Evolutionary conservation across 2,888 invertebrate species (phyloP).

Genomic region (Melikaiella ostensackeni): DNA sequence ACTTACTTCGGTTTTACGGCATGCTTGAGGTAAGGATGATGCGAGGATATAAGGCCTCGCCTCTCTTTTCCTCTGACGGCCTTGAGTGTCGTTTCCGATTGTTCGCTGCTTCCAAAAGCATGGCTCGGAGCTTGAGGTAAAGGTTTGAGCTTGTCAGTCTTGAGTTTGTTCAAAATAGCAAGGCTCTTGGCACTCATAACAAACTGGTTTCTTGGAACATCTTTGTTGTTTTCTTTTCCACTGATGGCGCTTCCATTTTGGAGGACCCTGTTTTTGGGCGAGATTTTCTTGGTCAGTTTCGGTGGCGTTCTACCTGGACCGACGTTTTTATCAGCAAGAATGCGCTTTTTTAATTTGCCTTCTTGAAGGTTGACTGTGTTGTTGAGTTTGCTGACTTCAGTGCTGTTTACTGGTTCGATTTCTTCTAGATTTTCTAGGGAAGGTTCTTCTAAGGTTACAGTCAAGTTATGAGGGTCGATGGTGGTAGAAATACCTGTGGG

Average conservation of each 20-base stretch:
- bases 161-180: constrained; percentile 72
- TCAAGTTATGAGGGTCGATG: constrained; percentile 50
- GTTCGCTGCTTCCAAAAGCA: constrained; percentile 28
- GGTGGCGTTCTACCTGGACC: constrained; percentile 58
- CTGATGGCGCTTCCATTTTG: constrained; percentile 41
- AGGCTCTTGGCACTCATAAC: constrained; percentile 72
- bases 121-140: constrained; percentile 48
- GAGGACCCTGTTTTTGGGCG: constrained; percentile 50
- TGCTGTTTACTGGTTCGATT: background rate
- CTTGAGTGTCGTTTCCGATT: constrained; percentile 59
- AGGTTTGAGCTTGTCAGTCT: constrained; percentile 61
- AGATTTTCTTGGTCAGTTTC: constrained; percentile 65
- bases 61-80: constrained; percentile 67
- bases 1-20: constrained; percentile 66
- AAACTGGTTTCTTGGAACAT: constrained; percentile 48
- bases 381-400: constrained; percentile 57
- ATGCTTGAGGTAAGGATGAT: constrained; percentile 68
- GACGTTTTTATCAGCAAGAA: constrained; percentile 67
- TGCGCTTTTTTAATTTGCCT: constrained; percentile 65
- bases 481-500: constrained; percentile 3
- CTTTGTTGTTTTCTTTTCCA: constrained; percentile 69
- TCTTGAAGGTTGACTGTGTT: constrained; percentile 59
- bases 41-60: constrained; percentile 64
- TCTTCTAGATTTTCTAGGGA: background rate
- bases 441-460: constrained; percentile 55